Evolutionary conservation across 2,113 vertebrate species (phyloP).

Genomic region (Bombycilla garrulus): DNA sequence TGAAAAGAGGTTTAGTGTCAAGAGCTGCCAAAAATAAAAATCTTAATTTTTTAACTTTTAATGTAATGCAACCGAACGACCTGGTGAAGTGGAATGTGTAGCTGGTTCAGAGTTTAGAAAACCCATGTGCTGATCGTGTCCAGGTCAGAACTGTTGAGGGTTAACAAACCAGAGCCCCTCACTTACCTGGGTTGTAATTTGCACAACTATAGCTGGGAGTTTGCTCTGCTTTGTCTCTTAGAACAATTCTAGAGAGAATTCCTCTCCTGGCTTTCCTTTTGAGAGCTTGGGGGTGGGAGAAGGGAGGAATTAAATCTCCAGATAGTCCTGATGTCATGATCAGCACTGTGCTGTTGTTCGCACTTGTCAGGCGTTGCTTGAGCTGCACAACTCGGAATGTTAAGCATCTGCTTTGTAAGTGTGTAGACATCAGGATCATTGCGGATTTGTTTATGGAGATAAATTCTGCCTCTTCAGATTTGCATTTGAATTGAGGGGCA

Average conservation of each 20-base stretch:
- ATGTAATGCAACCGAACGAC: constrained; percentile 39
- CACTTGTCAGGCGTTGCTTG: not conserved
- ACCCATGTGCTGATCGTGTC: not conserved
- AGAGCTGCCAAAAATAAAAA: constrained; percentile 67
- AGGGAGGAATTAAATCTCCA: not conserved
- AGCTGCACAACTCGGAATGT: not conserved
- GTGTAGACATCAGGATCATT: not conserved
- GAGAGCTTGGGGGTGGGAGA: not conserved
- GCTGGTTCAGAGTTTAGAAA: constrained; percentile 30
- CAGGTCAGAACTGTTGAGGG: not conserved
- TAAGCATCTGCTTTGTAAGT: not conserved
- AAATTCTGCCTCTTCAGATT: not conserved
- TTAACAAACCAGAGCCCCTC: not conserved
- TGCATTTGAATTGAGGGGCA: not conserved
- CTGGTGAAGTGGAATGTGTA: not conserved
- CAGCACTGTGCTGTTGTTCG: not conserved
- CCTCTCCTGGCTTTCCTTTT: not conserved
- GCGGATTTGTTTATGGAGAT: not conserved
- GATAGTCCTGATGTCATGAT: not conserved
- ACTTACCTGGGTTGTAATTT: not conserved
- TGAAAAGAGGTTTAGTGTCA: constrained; percentile 72
- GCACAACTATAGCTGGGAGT: not conserved
- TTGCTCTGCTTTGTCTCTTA: not conserved
- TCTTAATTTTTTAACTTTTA: constrained; percentile 7
- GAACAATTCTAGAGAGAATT: not conserved